These are phyloP conservation scores for Agapornis canus DNA, from an alignment of 2,797 vertebrate genomes.

Conservation along the genomic window DNA sequence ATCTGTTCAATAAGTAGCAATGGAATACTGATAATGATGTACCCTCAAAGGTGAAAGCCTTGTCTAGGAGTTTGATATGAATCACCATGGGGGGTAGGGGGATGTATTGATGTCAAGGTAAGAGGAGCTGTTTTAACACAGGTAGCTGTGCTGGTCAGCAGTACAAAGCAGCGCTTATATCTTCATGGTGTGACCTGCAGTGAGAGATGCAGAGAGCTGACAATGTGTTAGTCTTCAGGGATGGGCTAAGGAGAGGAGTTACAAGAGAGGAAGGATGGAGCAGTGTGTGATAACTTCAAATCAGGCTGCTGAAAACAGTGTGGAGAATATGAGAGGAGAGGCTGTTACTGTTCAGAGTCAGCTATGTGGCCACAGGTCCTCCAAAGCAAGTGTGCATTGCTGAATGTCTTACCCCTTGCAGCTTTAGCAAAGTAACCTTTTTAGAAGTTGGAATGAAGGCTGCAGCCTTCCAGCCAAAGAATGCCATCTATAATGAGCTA, in stretches of 20 bases:
- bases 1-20: not conserved
- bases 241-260: not conserved
- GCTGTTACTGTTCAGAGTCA: not conserved
- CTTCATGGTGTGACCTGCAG: not conserved
- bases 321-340: not conserved
- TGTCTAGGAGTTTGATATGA: not conserved
- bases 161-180: accelerated
- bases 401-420: not conserved
- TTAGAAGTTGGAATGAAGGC: not conserved
- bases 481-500: not conserved
- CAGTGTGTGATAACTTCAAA: not conserved
- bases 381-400: not conserved
- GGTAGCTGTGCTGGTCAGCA: not conserved
- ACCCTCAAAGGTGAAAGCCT: not conserved
- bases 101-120: not conserved
- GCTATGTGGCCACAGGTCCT: not conserved
- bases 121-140: not conserved
- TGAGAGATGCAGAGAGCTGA: not conserved
- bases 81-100: not conserved
- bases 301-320: not conserved
- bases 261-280: not conserved
- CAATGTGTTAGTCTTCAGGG: not conserved
- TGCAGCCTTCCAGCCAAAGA: not conserved
- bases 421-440: constrained; percentile 13
- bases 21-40: not conserved